These are phyloP conservation scores for Epirrhoe tristata DNA, from an alignment of 2,888 invertebrate genomes.

Conservation along the genomic window DNA sequence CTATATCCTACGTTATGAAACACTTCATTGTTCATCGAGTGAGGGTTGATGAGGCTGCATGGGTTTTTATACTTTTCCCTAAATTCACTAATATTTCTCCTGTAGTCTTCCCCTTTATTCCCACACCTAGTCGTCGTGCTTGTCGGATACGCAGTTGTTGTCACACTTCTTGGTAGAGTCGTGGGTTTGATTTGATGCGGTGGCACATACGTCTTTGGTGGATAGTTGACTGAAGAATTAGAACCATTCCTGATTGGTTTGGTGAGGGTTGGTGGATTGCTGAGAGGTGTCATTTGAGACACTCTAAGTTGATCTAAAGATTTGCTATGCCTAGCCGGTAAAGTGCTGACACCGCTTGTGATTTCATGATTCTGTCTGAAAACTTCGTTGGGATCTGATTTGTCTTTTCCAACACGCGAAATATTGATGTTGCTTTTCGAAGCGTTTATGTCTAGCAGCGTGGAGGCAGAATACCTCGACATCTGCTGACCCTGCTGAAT, in stretches of 20 bases:
- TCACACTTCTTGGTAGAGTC: constrained; percentile 80
- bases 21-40: constrained; percentile 75
- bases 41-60: constrained; percentile 70
- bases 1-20: constrained; percentile 77
- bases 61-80: constrained; percentile 87
- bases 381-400: constrained; percentile 63
- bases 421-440: constrained; percentile 63
- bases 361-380: constrained; percentile 74
- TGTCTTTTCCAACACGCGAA: constrained; percentile 65
- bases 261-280: constrained; percentile 63
- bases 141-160: constrained; percentile 77
- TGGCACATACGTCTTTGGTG: constrained; percentile 73
- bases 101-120: constrained; percentile 82
- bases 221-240: constrained; percentile 79
- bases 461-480: constrained; percentile 87
- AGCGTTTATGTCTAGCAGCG: constrained; percentile 78
- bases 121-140: constrained; percentile 74
- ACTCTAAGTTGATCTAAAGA: constrained; percentile 92
- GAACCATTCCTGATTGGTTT: constrained; percentile 73
- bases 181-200: constrained; percentile 78
- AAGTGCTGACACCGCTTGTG: constrained; percentile 79
- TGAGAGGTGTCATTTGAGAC: constrained; percentile 73
- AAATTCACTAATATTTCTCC: constrained; percentile 87
- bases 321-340: constrained; percentile 92
- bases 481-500: constrained; percentile 79